These are phyloP conservation scores for Cataglyphis cursor DNA, from an alignment of 2,888 invertebrate species.

Conservation along the genomic window DNA sequence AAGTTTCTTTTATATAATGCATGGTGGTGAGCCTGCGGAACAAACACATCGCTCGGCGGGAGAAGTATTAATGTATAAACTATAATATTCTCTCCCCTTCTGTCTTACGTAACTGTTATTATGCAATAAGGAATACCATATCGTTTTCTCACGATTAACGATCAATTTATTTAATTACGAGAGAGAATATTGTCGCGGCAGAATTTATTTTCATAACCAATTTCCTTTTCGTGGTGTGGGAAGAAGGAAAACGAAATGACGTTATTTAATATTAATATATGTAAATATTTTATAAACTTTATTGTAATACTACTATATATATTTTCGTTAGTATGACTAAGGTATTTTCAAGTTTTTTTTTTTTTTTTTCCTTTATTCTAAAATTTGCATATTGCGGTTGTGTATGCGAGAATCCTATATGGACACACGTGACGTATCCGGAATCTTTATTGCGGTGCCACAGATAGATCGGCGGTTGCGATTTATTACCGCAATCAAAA, in stretches of 20 bases:
- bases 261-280: neutral
- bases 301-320: neutral
- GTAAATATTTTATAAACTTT: neutral
- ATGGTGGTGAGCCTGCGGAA: neutral
- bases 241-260: neutral
- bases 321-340: neutral
- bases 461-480: neutral
- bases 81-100: neutral
- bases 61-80: neutral
- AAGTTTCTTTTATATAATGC: neutral
- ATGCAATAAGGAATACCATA: neutral
- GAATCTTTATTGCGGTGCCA: neutral
- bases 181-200: neutral
- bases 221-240: neutral
- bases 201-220: neutral
- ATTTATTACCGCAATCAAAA: neutral
- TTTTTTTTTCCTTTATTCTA: neutral
- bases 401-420: neutral
- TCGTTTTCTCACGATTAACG: neutral
- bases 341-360: neutral
- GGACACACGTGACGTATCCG: neutral
- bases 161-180: neutral
- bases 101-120: neutral
- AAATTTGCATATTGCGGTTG: neutral
- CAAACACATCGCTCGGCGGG: neutral